These are phyloP conservation scores for Hypotaenidia okinawae DNA, from an alignment of 2,797 vertebrate genomes.

Conservation along the genomic window DNA sequence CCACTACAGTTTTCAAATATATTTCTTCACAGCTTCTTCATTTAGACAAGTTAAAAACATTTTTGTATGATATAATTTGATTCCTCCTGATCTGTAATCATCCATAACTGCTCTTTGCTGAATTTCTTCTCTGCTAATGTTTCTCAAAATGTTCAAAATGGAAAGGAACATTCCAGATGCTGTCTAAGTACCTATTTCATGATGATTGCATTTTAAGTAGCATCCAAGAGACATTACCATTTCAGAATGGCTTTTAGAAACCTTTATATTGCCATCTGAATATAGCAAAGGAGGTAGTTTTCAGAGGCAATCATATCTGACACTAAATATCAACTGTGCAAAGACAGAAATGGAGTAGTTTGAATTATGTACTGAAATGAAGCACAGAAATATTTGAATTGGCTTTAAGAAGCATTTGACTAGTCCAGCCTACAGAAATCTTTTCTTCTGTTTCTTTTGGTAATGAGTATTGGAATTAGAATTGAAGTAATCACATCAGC, in stretches of 20 bases:
- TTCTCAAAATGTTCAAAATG: neutral
- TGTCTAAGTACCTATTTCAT: neutral
- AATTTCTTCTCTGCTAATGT: neutral
- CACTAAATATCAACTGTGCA: neutral
- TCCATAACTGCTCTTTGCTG: neutral
- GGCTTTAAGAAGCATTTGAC: neutral
- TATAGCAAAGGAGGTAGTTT: neutral
- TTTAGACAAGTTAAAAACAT: neutral
- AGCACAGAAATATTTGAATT: neutral
- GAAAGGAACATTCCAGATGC: neutral
- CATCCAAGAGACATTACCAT: neutral
- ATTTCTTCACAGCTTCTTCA: neutral
- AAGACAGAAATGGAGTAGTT: neutral
- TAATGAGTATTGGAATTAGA: neutral
- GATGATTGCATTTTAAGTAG: neutral
- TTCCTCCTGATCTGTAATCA: neutral
- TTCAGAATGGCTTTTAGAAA: constrained; percentile 6
- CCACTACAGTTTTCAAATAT: neutral
- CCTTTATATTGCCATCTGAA: neutral
- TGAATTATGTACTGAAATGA: neutral
- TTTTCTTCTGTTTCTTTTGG: neutral
- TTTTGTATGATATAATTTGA: neutral
- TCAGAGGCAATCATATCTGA: neutral
- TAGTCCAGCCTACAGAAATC: neutral
- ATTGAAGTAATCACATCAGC: neutral